These are phyloP conservation scores for Xestia sexstrigata DNA, from an alignment of 2,888 invertebrate species.

Conservation along the genomic window DNA sequence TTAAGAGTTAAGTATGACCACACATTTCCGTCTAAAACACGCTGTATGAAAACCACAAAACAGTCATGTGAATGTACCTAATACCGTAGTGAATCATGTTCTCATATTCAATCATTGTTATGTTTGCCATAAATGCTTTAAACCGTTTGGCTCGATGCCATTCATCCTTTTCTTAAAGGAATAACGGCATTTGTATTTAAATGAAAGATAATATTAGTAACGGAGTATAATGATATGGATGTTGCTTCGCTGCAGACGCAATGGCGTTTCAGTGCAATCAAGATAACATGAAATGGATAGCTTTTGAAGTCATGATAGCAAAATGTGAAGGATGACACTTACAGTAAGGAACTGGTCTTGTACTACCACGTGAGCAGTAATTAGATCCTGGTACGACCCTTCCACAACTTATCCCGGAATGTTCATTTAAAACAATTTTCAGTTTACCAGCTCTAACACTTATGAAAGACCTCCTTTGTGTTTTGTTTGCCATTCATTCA, in stretches of 20 bases:
- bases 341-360: constrained; percentile 14
- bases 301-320: constrained; percentile 31
- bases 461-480: neutral
- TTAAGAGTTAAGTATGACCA: neutral
- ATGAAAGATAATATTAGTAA: constrained; percentile 57
- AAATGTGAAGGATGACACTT: constrained; percentile 3
- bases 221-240: constrained; percentile 46
- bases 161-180: constrained; percentile 55
- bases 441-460: neutral
- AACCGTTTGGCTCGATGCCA: constrained; percentile 65
- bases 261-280: constrained; percentile 42
- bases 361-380: neutral
- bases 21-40: neutral
- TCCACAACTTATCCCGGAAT: neutral
- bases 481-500: constrained; percentile 3
- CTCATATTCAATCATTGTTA: constrained; percentile 66
- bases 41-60: constrained; percentile 27
- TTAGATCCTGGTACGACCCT: neutral
- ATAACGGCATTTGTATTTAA: constrained; percentile 54
- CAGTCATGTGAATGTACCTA: constrained; percentile 25
- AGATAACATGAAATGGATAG: constrained; percentile 52
- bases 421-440: neutral
- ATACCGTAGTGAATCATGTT: constrained; percentile 63
- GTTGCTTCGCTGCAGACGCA: constrained; percentile 46
- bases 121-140: constrained; percentile 63